Evolutionary conservation across 2,113 vertebrate species (phyloP), one percentile per base, ranked within the genome.

Genomic region (Condylura cristata): DNA sequence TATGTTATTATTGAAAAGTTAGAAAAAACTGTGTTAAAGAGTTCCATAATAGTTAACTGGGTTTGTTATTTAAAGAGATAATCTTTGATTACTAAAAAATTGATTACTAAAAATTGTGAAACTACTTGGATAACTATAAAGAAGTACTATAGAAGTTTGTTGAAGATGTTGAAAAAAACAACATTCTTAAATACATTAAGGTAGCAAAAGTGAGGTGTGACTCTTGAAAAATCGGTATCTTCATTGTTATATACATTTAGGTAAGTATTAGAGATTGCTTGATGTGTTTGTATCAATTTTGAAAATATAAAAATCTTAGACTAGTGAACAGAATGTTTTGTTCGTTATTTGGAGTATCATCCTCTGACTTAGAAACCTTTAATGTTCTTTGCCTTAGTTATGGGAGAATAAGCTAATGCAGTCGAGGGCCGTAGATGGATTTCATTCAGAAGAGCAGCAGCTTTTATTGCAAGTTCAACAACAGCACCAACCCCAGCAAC

Each of bases 401-500:
- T 99, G 99, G 99, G 99, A 99, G 98, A 99, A 98, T 98, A 99
- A 99, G 91, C 98, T 99, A 96, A 98, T 99, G 99, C 99, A 99
- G 98, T 99, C 99, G 9, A 99, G 99, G 97, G 99, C 99, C 39
- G 99, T 99, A 97, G 99, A 99, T 97, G 99, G 99, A 90, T 99
- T 99, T 98, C 99, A 99, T 92, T 99, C 99, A 2, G 99, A 99
- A 96, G 99, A 99, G 95, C 99, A 99, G 97, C 98, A 99, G 78
- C 98, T 99, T 97, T 98, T 99, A 89, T 97, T 99, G 98, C 99
- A 99, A 53, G 98, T 98, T 32, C 99, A 99, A 37, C 99, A 99
- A 89, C 98, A 98, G 6, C 98, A 98, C 32, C 98, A 98, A 3
- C 99, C 99, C 56, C 99, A 99, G 72, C 98, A 98, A 26, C 98